Evolutionary conservation across 2,113 vertebrate genomes (phyloP).

Genomic region (Sylvicapra grimmia): DNA sequence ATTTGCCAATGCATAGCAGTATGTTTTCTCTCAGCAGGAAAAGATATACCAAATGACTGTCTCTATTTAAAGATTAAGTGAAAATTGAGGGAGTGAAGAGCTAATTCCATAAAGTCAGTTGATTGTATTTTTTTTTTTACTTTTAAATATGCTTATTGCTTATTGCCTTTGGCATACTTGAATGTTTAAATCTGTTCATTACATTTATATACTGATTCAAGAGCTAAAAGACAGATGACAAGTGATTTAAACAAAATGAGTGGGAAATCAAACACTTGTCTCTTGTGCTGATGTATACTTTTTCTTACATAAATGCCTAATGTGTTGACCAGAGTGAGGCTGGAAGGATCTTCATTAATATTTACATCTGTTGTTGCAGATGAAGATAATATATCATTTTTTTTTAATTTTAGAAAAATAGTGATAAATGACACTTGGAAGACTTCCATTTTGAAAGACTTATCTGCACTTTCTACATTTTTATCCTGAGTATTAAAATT

Average conservation of each 20-base stretch:
- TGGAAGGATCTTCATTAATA: neutral
- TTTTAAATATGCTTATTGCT: constrained; percentile 22
- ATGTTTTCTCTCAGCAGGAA: constrained; percentile 6
- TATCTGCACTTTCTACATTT: neutral
- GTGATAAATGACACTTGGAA: neutral
- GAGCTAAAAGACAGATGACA: constrained; percentile 27
- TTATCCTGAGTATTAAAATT: neutral
- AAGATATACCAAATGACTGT: neutral
- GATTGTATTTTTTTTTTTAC: neutral
- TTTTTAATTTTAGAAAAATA: neutral
- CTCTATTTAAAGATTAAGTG: constrained; percentile 6
- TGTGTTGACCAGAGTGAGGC: neutral
- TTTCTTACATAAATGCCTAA: neutral
- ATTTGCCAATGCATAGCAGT: neutral
- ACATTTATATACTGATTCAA: constrained; percentile 21
- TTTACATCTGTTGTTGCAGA: neutral
- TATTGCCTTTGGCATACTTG: neutral
- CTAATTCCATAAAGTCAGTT: constrained; percentile 7
- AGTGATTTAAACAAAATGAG: constrained; percentile 2
- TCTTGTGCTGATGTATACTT: neutral
- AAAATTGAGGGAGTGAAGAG: neutral
- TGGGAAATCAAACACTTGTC: neutral
- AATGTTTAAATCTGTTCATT: constrained; percentile 23
- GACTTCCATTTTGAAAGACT: neutral
- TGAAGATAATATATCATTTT: neutral